Conservation (phyloP, 2,888 invertebrate genomes). For the Oxycera nigricornis region DNA sequence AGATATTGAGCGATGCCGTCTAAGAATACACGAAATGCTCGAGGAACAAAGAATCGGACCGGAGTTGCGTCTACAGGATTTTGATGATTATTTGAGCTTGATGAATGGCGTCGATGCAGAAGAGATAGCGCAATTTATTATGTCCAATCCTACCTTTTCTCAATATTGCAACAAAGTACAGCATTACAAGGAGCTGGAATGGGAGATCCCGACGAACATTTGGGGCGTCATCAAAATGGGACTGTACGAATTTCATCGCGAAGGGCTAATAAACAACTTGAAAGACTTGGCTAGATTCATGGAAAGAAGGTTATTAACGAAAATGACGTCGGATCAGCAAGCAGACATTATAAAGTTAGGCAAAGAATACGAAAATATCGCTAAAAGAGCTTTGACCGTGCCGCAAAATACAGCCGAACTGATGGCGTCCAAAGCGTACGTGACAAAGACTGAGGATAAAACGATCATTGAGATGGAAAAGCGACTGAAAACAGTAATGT, state of each 20-base stretch:
- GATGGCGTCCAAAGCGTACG: conserved; percentile 82
- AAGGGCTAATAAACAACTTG: conserved; percentile 76
- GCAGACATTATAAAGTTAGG: conserved; percentile 79
- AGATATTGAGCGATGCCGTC: conserved; percentile 70
- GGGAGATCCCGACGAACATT: conserved; percentile 67
- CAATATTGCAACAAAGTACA: conserved; percentile 69
- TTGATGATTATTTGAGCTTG: conserved; percentile 79
- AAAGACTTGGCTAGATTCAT: conserved; percentile 73
- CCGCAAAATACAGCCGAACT: conserved; percentile 86
- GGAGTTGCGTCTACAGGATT: conserved; percentile 75
- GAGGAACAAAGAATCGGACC: conserved; percentile 77
- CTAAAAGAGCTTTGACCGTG: conserved; percentile 77
- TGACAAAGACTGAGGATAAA: conserved; percentile 75
- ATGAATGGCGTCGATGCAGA: conserved; percentile 71
- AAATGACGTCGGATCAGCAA: conserved; percentile 84
- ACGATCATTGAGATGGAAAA: conserved; percentile 78
- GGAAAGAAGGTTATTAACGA: conserved; percentile 72
- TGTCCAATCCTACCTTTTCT: conserved; percentile 70
- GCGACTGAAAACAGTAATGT: conserved; percentile 67
- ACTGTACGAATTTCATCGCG: conserved; percentile 84
- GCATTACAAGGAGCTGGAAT: conserved; percentile 69
- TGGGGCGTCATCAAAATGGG: conserved; percentile 75
- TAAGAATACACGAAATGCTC: conserved; percentile 69
- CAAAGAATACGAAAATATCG: conserved; percentile 82
- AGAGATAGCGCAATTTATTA: conserved; percentile 73